phyloP scores from a whole-genome alignment of 2,113 vertebrate species.

The Piaya cayana region DNA sequence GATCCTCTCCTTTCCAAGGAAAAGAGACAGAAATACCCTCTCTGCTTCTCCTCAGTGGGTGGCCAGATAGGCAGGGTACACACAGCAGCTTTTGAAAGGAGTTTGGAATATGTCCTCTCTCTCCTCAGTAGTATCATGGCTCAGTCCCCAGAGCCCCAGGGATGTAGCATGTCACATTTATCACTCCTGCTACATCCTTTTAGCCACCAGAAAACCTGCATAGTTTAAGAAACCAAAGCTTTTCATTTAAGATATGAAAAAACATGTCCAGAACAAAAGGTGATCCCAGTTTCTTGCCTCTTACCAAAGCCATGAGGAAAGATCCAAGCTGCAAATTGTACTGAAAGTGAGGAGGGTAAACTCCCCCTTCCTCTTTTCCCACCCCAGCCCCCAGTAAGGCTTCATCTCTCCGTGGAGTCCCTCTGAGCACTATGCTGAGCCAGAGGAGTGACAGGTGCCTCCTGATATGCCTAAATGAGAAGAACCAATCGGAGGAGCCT shows the following conservation, averaged over 20 bases:
- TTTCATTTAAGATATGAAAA: not conserved
- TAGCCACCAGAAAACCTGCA: not conserved
- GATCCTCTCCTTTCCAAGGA: not conserved
- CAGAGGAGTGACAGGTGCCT: constrained; percentile 86
- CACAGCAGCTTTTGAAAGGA: not conserved
- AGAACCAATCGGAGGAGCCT: constrained; percentile 81
- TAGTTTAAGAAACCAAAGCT: not conserved
- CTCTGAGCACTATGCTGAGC: constrained; percentile 70
- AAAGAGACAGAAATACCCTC: not conserved
- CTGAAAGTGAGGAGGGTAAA: constrained; percentile 34
- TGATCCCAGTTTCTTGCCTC: not conserved
- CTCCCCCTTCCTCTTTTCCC: constrained; percentile 35
- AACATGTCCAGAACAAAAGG: not conserved
- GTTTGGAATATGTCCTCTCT: not conserved
- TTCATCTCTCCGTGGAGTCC: constrained; percentile 66
- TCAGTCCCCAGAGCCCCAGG: not conserved
- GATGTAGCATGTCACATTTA: not conserved
- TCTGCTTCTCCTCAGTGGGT: not conserved
- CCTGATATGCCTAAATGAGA: constrained; percentile 90
- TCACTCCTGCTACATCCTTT: not conserved
- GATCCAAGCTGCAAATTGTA: not conserved
- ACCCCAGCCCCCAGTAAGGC: constrained; percentile 52
- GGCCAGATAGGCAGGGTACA: not conserved
- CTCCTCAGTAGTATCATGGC: not conserved
- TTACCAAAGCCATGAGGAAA: not conserved